Evolutionary conservation across 2,797 vertebrate species (phyloP), one percentile per base, ranked within the genome.

Genomic region (Pangasius sanitwongsei): DNA sequence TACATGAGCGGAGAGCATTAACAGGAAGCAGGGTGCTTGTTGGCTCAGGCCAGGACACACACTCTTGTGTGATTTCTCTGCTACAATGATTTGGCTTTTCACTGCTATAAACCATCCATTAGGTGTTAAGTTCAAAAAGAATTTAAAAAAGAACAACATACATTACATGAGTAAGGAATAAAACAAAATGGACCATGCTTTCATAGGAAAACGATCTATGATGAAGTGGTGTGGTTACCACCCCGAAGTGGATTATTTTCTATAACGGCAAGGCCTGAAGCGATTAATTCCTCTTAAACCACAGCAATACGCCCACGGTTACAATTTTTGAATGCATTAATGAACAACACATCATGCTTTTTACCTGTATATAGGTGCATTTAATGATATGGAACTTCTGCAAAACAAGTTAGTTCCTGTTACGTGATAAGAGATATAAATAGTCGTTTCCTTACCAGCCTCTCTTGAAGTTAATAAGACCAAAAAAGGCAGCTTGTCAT

Each of bases 1-100:
- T 88, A 84, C 86, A 87, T 84, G 57, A 61, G 44, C 37, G 87
- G 84, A 86, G 78, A 86, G 86, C 34, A 85, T 89, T 83, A 88
- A 81, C 86, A 67, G 69, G n/a, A 88, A 83, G 85, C 37, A n/a
- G 85, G 31, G 74, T n/a, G 41, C 57, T 82, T 77, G 65, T 15
- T 86, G 55, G 37, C 50, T 69, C 63, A 41, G 31, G 41, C 88
- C 77, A 63, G 78, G 28, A 72, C 85, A 87, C 69, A 57, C 70
- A 41, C 50, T 63, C 5, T 70, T 70, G 83, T 70, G 50, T 55
- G 67, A 74, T 87, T 85, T 75, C 44, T 86, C 59, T 74, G 83
- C 74, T 77, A 67, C 72, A 59, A 57, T 31, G n/a, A 59, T 59
- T 87, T 59, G 1, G 25, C 31, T 48, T 74, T 90, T 57, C 86